phyloP scores from a whole-genome alignment of 2,888 invertebrate genomes.

The Mellilla xanthometata region DNA sequence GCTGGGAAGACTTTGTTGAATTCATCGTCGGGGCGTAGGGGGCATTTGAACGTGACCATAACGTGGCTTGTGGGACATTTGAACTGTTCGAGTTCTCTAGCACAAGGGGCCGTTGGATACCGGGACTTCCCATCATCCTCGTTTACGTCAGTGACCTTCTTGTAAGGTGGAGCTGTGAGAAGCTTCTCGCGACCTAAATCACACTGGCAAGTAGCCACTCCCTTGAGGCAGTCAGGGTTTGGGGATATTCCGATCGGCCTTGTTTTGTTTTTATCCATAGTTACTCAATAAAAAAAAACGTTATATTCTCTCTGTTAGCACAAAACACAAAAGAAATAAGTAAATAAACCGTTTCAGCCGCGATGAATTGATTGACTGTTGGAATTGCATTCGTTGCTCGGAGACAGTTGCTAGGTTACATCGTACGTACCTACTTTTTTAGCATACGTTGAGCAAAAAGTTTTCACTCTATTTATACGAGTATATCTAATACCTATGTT shows the following conservation, averaged over 20 bases:
- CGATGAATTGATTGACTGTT: slow-evolving; percentile 23
- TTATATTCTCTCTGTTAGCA: neutral
- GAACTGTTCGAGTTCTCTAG: slow-evolving; percentile 56
- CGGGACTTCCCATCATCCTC: slow-evolving; percentile 53
- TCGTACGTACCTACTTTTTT: too few relatives aligned
- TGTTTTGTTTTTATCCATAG: slow-evolving; percentile 37
- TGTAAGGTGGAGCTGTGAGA: slow-evolving; percentile 69
- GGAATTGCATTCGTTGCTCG: slow-evolving; percentile 41
- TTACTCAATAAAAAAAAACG: slow-evolving; percentile 13
- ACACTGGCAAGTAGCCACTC: slow-evolving; percentile 63
- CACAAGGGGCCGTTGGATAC: slow-evolving; percentile 62
- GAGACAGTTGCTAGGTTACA: slow-evolving; percentile 49
- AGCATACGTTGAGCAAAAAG: too few relatives aligned
- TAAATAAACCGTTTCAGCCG: slow-evolving; percentile 24
- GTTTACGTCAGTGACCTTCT: slow-evolving; percentile 38
- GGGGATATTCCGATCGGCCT: slow-evolving; percentile 53
- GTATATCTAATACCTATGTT: too few relatives aligned
- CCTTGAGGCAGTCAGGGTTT: slow-evolving; percentile 48
- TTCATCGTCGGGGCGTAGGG: slow-evolving; percentile 60
- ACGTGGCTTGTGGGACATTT: slow-evolving; percentile 71
- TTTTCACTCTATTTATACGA: too few relatives aligned
- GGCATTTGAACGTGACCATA: slow-evolving; percentile 66
- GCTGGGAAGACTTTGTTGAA: slow-evolving; percentile 74
- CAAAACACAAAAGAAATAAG: slow-evolving; percentile 19
- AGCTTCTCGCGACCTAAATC: slow-evolving; percentile 72